Evolutionary conservation across 2,113 vertebrate genomes (phyloP).

Genomic region (Platysternon megacephalum): DNA sequence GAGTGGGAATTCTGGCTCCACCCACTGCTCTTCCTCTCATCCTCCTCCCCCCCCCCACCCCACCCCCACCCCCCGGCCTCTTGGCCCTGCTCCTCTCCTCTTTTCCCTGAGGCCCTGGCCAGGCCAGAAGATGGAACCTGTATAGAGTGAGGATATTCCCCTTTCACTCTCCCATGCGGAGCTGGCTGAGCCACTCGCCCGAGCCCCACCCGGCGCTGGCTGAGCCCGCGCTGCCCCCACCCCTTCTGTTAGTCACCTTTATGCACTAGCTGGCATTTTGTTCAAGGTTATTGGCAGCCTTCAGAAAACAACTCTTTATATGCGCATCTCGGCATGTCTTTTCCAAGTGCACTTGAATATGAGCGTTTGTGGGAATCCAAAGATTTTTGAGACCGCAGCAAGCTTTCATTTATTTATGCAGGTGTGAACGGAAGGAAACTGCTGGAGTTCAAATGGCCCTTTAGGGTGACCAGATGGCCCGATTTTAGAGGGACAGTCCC

Average conservation of each 20-base stretch:
- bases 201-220: no score
- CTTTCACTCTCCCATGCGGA: no score
- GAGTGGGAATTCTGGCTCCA: no score
- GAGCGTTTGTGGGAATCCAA: background rate
- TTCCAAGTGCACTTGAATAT: background rate
- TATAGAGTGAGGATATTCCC: background rate
- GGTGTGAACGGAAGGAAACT: background rate
- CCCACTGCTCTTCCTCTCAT: background rate
- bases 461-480: no score
- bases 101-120: background rate
- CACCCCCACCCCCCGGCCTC: background rate
- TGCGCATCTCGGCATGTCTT: background rate
- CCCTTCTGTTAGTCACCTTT: background rate
- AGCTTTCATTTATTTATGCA: background rate
- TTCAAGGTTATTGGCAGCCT: background rate
- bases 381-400: background rate
- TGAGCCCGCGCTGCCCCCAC: background rate
- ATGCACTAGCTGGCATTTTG: rapidly evolving
- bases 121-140: background rate
- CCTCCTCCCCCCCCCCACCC: background rate
- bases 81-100: background rate
- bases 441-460: background rate
- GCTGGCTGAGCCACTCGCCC: no score
- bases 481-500: no score
- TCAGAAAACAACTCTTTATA: rapidly evolving